Evolutionary conservation across 2,888 invertebrate species (phyloP).

Genomic region (Orchesellides sinensis): DNA sequence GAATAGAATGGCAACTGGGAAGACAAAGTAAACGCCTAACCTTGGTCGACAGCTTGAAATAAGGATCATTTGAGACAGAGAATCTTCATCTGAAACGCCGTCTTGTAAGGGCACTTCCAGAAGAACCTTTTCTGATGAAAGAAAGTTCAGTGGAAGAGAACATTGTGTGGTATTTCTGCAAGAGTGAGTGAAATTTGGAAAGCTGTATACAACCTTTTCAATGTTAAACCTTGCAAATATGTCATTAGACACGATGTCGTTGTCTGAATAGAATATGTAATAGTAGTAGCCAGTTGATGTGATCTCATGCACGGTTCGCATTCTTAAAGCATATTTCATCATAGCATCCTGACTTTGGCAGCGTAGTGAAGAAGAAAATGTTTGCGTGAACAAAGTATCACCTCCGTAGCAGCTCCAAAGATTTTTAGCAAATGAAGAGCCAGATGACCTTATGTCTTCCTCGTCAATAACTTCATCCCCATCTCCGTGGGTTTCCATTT

Average conservation of each 20-base stretch:
- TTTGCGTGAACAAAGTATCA: conserved; percentile 84
- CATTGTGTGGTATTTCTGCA: conserved; percentile 89
- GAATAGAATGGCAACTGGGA: conserved; percentile 86
- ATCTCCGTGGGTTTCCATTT: conserved; percentile 41
- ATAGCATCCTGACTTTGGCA: conserved; percentile 85
- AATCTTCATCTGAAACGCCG: conserved; percentile 82
- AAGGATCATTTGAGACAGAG: conserved; percentile 83
- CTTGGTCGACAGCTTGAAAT: conserved; percentile 89
- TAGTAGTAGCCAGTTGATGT: conserved; percentile 89
- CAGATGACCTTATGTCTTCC: conserved; percentile 78
- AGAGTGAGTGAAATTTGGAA: conserved; percentile 83
- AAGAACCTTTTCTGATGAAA: conserved; percentile 88
- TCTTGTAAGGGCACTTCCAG: conserved; percentile 90
- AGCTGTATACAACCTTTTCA: conserved; percentile 89
- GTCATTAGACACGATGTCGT: conserved; percentile 87
- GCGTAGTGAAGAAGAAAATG: conserved; percentile 83
- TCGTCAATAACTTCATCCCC: conserved; percentile 72
- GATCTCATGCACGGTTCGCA: conserved; percentile 85
- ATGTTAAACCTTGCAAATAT: conserved; percentile 91
- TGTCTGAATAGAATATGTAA: conserved; percentile 92
- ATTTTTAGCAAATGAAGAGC: conserved; percentile 90
- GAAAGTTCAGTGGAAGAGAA: conserved; percentile 84
- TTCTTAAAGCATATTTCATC: conserved; percentile 82
- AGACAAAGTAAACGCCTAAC: conserved; percentile 87
- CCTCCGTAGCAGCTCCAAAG: conserved; percentile 87